Evolutionary conservation across 2,888 invertebrate species (phyloP).

Genomic region (Augiades crinisus): DNA sequence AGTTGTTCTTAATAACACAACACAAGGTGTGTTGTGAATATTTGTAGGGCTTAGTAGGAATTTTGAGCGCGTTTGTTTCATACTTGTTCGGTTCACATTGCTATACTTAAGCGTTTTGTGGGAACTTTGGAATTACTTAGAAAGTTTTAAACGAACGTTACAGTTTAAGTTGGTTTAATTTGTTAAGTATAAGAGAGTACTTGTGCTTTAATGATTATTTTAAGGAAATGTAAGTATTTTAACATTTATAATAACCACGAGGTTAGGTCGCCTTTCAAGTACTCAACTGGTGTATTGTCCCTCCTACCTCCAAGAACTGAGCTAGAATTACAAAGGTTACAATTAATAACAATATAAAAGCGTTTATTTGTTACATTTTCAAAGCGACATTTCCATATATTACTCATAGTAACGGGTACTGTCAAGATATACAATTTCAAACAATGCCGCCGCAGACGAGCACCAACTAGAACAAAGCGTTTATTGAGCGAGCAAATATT

Average conservation of each 20-base stretch:
- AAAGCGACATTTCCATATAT: neutral
- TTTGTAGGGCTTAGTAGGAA: slow-evolving; percentile 9
- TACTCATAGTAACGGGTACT: neutral
- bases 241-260: too few species aligned
- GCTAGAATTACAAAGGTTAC: too few species aligned
- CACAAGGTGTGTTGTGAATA: too few species aligned
- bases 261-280: too few species aligned
- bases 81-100: neutral
- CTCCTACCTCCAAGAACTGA: too few species aligned
- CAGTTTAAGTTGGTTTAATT: neutral
- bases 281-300: too few species aligned
- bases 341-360: too few species aligned
- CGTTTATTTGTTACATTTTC: too few species aligned
- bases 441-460: slow-evolving; percentile 1
- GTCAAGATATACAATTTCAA: slow-evolving; percentile 4
- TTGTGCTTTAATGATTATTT: too few species aligned
- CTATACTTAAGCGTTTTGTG: neutral
- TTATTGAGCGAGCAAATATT: slow-evolving; percentile 17
- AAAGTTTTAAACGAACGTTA: neutral
- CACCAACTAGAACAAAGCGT: slow-evolving; percentile 9
- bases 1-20: slow-evolving; percentile 13
- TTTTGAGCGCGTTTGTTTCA: slow-evolving; percentile 3
- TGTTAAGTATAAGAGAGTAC: neutral
- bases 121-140: neutral
- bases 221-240: too few species aligned